A percentile compares a stretch with the other conserved stretches of the same genome.
Evolutionary conservation across 2,888 invertebrate genomes (phyloP).

Genomic region (Tanypteryx hageni): DNA sequence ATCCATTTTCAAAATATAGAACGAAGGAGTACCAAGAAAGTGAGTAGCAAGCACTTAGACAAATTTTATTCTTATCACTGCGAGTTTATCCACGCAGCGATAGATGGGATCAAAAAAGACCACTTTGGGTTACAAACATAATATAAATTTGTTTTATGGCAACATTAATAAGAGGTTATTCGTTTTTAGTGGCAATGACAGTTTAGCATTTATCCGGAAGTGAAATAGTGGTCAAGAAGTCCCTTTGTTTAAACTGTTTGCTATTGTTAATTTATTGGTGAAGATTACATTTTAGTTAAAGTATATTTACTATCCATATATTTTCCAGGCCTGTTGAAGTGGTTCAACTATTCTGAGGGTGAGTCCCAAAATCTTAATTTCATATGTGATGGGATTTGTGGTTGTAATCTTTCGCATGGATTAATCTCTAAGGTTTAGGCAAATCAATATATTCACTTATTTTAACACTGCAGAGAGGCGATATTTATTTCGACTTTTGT

Average conservation of each 20-base stretch:
- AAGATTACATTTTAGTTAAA: not conserved
- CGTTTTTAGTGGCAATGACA: not conserved
- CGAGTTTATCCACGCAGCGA: not conserved
- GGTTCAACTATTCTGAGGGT: conserved; percentile 60
- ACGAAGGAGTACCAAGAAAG: conserved; percentile 56
- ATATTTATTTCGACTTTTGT: too few relatives aligned
- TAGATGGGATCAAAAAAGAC: not conserved
- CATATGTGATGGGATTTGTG: not conserved
- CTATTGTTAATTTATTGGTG: not conserved
- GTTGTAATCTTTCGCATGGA: not conserved
- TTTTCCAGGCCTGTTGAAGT: conserved; percentile 63
- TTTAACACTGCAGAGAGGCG: too few relatives aligned
- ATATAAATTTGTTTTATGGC: not conserved
- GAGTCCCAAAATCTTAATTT: conserved; percentile 23
- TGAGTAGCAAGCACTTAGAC: not conserved
- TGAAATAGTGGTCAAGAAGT: not conserved
- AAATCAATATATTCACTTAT: too few relatives aligned
- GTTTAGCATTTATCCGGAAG: not conserved
- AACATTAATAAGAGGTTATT: not conserved
- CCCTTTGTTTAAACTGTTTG: not conserved
- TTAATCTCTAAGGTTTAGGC: too few relatives aligned
- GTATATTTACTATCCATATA: conserved; percentile 1
- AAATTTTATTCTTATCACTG: not conserved
- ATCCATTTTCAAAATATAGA: conserved; percentile 34
- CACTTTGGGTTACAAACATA: too few relatives aligned